A percentile compares a stretch with the other conserved stretches of the same genome.
Conservation (phyloP, 2,888 invertebrate genomes). For the Nephrotoma guestfalica region DNA sequence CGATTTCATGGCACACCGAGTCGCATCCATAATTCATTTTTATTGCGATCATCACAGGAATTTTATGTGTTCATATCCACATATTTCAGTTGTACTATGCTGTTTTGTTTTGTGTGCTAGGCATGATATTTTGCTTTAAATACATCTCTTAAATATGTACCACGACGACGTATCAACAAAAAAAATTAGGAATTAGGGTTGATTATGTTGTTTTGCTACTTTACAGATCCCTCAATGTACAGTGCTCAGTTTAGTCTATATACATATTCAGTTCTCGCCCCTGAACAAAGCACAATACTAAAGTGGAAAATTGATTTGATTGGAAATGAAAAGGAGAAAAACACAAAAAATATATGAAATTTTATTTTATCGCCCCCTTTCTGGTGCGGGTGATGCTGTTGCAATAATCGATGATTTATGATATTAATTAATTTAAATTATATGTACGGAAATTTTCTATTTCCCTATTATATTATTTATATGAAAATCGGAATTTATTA, state of each 20-base stretch:
- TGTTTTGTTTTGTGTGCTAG: background rate
- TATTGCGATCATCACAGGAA: constrained; percentile 11
- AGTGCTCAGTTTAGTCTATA: background rate
- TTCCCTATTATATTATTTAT: background rate
- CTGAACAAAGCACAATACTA: background rate
- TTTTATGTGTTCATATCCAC: background rate
- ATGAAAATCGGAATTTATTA: background rate
- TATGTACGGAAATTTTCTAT: background rate
- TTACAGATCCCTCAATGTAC: background rate
- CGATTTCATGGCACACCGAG: constrained; percentile 30
- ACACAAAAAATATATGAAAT: background rate
- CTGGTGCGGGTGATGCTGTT: background rate
- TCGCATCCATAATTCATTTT: constrained; percentile 29
- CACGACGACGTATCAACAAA: background rate
- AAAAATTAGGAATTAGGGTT: background rate
- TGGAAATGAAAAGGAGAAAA: background rate
- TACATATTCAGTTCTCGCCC: background rate
- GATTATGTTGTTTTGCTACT: background rate
- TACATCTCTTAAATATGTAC: background rate
- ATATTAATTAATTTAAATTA: background rate
- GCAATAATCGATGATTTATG: background rate
- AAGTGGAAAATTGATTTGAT: background rate
- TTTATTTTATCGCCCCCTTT: background rate
- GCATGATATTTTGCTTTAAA: background rate
- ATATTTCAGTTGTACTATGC: background rate